Percentiles rank a stretch among this genome's conserved stretches.
phyloP scores from a whole-genome alignment of 2,113 vertebrate genomes.

The Neopipo cinnamomea region DNA sequence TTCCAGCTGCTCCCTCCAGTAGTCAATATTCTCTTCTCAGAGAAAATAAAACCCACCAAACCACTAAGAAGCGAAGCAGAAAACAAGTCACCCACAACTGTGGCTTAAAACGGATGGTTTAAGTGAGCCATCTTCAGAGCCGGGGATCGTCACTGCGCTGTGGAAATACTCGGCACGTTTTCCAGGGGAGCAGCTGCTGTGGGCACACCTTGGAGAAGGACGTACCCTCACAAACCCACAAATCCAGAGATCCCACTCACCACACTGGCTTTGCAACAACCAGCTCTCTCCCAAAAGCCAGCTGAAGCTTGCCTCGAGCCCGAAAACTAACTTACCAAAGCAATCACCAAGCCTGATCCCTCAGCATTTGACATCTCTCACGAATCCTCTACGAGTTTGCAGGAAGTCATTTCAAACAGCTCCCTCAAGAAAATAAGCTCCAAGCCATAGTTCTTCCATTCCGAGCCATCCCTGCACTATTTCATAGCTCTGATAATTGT shows the following conservation, averaged over 20 bases:
- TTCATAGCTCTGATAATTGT: conserved; percentile 70
- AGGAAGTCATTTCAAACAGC: background rate
- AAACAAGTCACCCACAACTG: background rate
- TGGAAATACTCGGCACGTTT: background rate
- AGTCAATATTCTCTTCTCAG: background rate
- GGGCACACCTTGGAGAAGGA: background rate
- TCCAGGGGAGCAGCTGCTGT: too few species aligned
- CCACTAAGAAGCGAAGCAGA: background rate
- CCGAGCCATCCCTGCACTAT: conserved; percentile 60
- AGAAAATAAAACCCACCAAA: background rate
- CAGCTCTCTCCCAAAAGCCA: background rate
- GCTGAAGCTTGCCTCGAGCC: background rate
- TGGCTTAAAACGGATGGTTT: background rate
- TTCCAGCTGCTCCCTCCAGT: background rate
- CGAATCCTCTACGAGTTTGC: background rate
- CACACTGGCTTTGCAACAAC: background rate
- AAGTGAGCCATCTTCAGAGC: background rate
- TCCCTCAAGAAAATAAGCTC: conserved; percentile 37
- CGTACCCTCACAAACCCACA: background rate
- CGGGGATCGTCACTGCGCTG: background rate
- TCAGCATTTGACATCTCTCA: background rate
- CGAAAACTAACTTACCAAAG: background rate
- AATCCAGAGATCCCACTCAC: background rate
- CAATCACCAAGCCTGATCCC: background rate
- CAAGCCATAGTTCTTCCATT: conserved; percentile 52